Evolutionary conservation across 2,888 invertebrate species (phyloP), one percentile per base, ranked within the genome.

Genomic region (Ferrisia virgata): DNA sequence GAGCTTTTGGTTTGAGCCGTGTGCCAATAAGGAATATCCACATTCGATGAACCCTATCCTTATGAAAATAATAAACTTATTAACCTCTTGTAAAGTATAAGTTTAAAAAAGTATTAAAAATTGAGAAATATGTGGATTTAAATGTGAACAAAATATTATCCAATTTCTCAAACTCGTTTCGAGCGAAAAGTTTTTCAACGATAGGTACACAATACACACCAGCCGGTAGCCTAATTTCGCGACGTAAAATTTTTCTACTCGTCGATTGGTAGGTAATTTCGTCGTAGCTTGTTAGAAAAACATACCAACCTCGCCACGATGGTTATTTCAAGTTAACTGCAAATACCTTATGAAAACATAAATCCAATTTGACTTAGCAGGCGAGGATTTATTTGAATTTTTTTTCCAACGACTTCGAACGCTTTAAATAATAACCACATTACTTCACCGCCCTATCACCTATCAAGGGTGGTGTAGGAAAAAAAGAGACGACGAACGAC

Each of bases 301-400:
- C 58, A 64, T 64, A 6, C 47, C 47, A 18, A 47, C 43, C n/a
- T n/a, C n/a, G n/a, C n/a, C n/a, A 15, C 43, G 43, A 53, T 13
- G 58, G 58, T 64, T 58, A 64, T 64, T 64, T 64, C 58, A 25
- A 64, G 58, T 64, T 64, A 64, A 28, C 58, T 25, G 58, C 58
- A 64, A 64, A 64, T 64, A 64, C 58, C 33, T 72, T 72, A 72
- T n/a, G n/a, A 31, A 72, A 72, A 72, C 72, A 72, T 72, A 72
- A 72, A 72, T 72, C 36, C 72, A 72, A 72, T 72, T 72, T 72
- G 72, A 72, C 72, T 33, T 33, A 33, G 58, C 11, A 33, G 18
- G 33, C 18, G n/a, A 33, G 72, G 33, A 72, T 72, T 72, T 72
- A 72, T 72, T 72, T 5, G 28, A 72, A 36, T 33, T 72, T 72